Conservation (phyloP, 1,140 invertebrate genomes). For the Pseudoatta argentina region DNA sequence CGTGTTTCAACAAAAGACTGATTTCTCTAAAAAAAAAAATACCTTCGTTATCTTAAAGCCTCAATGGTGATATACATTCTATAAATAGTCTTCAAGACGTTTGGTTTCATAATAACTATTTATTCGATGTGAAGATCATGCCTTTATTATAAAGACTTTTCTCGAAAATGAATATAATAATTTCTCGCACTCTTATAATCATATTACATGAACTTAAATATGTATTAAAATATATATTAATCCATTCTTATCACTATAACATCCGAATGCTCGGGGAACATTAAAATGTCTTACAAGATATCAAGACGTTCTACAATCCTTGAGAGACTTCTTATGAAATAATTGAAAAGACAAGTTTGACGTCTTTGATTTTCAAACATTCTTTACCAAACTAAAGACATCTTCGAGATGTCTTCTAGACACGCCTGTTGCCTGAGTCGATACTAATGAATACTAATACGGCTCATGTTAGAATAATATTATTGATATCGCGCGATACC, state of each 20-base stretch:
- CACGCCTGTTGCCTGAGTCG: background rate
- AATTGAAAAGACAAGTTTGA: too few species aligned
- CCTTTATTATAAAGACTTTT: constrained; percentile 41
- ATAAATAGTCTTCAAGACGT: background rate
- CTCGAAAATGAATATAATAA: constrained; percentile 8
- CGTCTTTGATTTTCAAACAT: too few species aligned
- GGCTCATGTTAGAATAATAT: background rate
- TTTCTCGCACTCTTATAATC: background rate
- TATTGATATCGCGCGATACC: background rate
- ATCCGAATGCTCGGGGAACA: background rate
- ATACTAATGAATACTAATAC: constrained; percentile 32
- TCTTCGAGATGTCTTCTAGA: background rate
- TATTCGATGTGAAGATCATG: background rate
- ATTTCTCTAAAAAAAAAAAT: background rate
- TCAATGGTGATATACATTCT: background rate
- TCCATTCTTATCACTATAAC: constrained; percentile 19
- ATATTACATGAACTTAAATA: background rate
- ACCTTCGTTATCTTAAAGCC: constrained; percentile 1
- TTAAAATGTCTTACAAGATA: background rate
- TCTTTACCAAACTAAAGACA: background rate
- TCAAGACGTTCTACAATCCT: too few species aligned
- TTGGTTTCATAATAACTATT: background rate
- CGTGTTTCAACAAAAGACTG: background rate
- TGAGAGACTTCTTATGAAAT: too few species aligned
- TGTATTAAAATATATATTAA: constrained; percentile 49